phyloP scores from a whole-genome alignment of 23 tunicate species.

The Corella eumyota region DNA sequence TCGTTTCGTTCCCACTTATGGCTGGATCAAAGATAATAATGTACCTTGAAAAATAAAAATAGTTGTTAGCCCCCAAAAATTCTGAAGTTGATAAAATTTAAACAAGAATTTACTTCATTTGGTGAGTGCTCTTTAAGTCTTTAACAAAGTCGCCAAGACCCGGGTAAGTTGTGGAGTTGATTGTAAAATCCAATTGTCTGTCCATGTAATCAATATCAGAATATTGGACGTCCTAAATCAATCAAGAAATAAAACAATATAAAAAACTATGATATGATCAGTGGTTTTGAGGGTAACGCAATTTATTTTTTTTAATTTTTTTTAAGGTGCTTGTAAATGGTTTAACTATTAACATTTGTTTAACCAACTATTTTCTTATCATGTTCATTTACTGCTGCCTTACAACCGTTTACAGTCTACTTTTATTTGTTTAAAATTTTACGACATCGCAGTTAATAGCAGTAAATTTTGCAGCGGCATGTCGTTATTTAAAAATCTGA shows the following conservation, averaged over 20 bases:
- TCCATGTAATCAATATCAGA: conserved; percentile 99
- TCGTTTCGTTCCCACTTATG: conserved; percentile 84
- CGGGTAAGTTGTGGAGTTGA: conserved; percentile 39
- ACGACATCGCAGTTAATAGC: no score
- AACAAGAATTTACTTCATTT: conserved; percentile 46
- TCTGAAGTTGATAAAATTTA: neutral
- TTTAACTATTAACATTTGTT: no score
- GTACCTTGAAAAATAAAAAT: conserved; percentile 28
- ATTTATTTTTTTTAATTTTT: no score
- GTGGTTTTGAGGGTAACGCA: no score
- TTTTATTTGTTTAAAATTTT: no score
- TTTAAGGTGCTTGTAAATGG: no score
- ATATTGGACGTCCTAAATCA: conserved; percentile 81
- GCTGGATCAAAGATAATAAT: conserved; percentile 98
- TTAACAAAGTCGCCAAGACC: conserved; percentile 71
- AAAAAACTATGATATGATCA: neutral
- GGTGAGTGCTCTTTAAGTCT: conserved; percentile 36
- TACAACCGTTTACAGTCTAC: no score
- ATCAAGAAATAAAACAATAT: neutral
- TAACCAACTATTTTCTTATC: no score
- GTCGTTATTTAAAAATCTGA: neutral
- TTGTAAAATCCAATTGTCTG: conserved; percentile 88
- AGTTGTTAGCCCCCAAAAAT: no score
- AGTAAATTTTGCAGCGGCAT: no score
- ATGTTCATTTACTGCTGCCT: no score